These are phyloP conservation scores for Anodontia alba DNA, from an alignment of 2,888 invertebrate genomes.

Conservation along the genomic window DNA sequence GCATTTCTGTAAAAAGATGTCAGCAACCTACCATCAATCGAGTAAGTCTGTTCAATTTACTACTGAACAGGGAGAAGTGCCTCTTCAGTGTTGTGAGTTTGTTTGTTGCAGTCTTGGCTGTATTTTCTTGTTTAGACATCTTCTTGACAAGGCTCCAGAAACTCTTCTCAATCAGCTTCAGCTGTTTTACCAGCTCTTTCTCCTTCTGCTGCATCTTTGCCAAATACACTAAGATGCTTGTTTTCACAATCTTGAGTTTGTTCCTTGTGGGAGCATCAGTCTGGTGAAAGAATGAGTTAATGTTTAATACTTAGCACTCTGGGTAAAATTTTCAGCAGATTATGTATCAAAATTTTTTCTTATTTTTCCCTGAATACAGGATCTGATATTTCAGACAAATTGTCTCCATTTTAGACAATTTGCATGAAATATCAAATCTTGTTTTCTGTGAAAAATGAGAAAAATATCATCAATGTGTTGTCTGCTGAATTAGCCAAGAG, in stretches of 20 bases:
- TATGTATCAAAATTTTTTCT: no score
- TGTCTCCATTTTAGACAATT: no score
- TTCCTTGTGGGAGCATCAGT: not conserved
- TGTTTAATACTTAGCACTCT: no score
- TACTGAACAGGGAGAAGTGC: not conserved
- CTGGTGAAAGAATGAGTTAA: not conserved
- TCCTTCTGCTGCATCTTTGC: not conserved
- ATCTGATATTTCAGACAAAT: no score
- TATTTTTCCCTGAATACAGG: no score
- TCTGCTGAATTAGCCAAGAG: no score
- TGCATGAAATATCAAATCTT: no score
- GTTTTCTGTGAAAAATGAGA: no score
- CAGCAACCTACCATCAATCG: not conserved
- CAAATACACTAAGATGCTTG: not conserved
- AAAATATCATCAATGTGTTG: no score
- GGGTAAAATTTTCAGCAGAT: no score
- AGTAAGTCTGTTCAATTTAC: not conserved
- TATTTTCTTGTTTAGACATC: not conserved
- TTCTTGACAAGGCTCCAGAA: not conserved
- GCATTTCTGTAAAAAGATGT: no score
- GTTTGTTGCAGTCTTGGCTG: not conserved
- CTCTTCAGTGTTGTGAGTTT: not conserved
- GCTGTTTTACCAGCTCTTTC: not conserved
- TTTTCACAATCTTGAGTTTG: not conserved
- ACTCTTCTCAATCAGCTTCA: not conserved